Evolutionary conservation across 2,113 vertebrate genomes (phyloP).

Genomic region (Turdus rufiventris): DNA sequence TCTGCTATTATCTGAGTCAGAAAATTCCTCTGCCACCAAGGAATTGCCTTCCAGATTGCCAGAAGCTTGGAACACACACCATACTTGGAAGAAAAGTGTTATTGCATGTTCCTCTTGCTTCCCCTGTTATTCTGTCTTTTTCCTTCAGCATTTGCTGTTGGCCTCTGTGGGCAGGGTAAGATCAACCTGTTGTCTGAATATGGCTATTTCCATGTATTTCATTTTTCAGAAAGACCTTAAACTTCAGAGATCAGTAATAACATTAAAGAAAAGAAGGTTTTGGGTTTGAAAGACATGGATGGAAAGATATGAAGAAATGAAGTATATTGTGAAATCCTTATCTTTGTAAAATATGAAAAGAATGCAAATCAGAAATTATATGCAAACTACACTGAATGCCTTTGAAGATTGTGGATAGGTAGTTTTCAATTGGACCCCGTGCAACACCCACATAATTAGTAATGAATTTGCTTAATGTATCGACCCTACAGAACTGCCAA

Average conservation of each 20-base stretch:
- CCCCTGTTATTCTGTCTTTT: background rate
- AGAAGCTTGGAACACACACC: background rate
- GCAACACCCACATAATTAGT: background rate
- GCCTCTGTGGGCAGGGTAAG: background rate
- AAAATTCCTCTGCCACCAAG: slow-evolving; percentile 11
- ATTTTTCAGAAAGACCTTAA: background rate
- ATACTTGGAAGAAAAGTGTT: slow-evolving; percentile 2
- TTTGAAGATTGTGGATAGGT: background rate
- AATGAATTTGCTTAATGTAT: background rate
- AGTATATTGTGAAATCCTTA: background rate
- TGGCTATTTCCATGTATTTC: background rate
- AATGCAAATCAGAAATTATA: background rate
- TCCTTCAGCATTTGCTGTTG: background rate
- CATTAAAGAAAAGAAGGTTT: background rate
- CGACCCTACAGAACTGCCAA: background rate
- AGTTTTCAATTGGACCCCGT: background rate
- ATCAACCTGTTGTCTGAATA: background rate
- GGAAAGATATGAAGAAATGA: background rate
- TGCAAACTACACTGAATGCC: background rate
- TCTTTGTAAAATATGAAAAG: background rate
- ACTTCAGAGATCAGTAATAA: background rate
- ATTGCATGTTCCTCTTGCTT: background rate
- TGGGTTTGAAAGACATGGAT: background rate
- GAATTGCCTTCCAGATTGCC: background rate
- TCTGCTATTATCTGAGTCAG: slow-evolving; percentile 4